Evolutionary conservation across 2,797 vertebrate genomes (phyloP).

Genomic region (Aulostomus chinensis): DNA sequence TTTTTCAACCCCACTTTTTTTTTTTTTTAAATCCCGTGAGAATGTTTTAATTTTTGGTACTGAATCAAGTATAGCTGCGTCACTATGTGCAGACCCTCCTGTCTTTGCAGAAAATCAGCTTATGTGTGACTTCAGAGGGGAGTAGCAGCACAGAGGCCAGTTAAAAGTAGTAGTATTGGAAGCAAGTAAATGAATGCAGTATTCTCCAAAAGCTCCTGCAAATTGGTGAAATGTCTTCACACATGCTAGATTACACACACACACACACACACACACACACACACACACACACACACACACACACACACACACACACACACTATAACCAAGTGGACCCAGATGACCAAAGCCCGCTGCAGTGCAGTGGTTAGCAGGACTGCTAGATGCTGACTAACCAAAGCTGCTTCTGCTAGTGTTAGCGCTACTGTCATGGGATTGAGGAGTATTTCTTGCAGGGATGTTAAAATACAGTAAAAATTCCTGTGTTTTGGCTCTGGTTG

Average conservation of each 20-base stretch:
- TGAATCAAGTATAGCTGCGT: neutral
- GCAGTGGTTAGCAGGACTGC: conserved; percentile 43
- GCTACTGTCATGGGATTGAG: conserved; percentile 27
- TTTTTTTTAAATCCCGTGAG: no score
- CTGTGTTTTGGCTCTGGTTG: no score
- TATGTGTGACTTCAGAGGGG: no score
- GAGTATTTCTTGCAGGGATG: conserved; percentile 11
- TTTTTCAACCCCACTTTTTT: no score
- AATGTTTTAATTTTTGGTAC: neutral
- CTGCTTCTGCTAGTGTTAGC: conserved; percentile 39
- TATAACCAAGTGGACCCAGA: conserved; percentile 42
- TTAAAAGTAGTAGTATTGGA: no score
- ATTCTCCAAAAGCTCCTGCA: conserved; percentile 1
- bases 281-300: no score
- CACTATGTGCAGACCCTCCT: no score
- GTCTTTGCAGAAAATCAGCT: no score
- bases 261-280: no score
- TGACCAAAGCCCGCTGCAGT: conserved; percentile 47
- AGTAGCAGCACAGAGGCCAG: no score
- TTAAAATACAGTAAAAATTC: neutral
- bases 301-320: neutral
- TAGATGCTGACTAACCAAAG: conserved; percentile 67
- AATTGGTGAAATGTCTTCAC: conserved; percentile 30
- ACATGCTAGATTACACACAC: neutral
- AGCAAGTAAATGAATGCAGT: neutral